Conservation (phyloP, 2,113 vertebrate species). For the Malurus elegans region DNA sequence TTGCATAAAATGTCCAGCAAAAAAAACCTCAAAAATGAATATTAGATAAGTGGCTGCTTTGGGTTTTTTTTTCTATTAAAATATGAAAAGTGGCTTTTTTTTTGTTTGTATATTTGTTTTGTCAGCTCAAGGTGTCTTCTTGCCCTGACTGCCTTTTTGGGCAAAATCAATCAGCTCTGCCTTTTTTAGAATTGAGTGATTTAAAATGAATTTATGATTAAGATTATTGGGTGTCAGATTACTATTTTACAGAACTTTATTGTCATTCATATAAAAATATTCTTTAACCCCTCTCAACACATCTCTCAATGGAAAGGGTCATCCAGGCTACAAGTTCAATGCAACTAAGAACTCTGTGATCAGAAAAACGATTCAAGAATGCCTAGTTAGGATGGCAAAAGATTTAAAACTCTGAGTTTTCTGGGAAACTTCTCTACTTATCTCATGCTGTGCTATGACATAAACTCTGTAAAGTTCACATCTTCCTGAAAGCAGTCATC, state of each 20-base stretch:
- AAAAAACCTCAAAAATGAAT: not conserved
- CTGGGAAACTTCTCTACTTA: not conserved
- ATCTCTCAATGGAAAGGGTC: not conserved
- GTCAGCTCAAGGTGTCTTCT: not conserved
- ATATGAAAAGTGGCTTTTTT: not conserved
- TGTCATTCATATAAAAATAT: not conserved
- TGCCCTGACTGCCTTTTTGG: not conserved
- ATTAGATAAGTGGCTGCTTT: not conserved
- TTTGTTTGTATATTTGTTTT: not conserved
- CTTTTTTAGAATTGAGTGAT: not conserved
- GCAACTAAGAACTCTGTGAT: not conserved
- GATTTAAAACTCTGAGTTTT: not conserved
- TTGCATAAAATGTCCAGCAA: not conserved
- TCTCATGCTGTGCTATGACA: not conserved
- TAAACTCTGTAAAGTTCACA: not conserved
- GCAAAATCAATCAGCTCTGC: not conserved
- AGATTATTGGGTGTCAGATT: not conserved
- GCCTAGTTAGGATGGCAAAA: not conserved
- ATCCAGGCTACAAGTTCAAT: not conserved
- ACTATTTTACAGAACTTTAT: not conserved
- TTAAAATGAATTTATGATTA: not conserved
- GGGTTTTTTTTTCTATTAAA: not conserved
- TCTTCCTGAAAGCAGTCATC: not conserved
- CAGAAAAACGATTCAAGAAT: not conserved
- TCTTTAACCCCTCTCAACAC: not conserved